Evolutionary conservation across 2,113 vertebrate species (phyloP).

Genomic region (Gallinago jamesoni): DNA sequence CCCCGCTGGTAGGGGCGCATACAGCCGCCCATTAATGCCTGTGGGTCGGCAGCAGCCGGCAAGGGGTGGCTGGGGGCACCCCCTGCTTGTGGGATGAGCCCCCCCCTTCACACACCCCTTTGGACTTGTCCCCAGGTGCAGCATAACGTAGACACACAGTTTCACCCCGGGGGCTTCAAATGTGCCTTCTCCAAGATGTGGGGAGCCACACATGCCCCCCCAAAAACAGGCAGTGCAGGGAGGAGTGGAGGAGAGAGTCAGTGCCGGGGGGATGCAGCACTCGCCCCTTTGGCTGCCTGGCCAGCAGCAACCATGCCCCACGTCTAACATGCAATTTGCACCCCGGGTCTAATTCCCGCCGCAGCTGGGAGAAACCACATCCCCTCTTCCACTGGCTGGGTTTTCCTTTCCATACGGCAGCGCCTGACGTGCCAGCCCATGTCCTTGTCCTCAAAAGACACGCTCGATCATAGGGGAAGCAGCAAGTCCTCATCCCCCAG

Average conservation of each 20-base stretch:
- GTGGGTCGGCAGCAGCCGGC: not conserved
- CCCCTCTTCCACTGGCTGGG: not conserved
- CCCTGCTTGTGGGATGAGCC: not conserved
- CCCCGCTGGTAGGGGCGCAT: rapidly evolving
- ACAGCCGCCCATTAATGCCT: rapidly evolving
- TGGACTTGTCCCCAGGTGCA: not conserved
- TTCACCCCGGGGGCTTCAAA: not conserved
- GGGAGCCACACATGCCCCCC: rapidly evolving
- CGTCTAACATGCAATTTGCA: not conserved
- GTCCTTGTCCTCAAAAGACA: constrained; percentile 52
- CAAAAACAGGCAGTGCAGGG: not conserved
- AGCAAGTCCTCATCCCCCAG: not conserved
- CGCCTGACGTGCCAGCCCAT: not conserved
- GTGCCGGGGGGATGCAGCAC: not conserved
- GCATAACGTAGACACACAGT: not conserved
- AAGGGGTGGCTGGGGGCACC: not conserved
- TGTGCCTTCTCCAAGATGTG: not conserved
- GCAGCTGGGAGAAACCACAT: constrained; percentile 30
- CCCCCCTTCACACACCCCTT: not conserved
- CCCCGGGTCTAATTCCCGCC: not conserved
- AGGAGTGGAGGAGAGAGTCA: not conserved
- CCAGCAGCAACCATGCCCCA: not conserved
- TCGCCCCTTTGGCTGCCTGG: not conserved
- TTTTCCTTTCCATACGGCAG: not conserved
- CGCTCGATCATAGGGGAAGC: not conserved